Percentiles rank a stretch among this genome's conserved stretches.
Conservation (phyloP, 2,888 invertebrate species). For the Acholoe squamosa region DNA sequence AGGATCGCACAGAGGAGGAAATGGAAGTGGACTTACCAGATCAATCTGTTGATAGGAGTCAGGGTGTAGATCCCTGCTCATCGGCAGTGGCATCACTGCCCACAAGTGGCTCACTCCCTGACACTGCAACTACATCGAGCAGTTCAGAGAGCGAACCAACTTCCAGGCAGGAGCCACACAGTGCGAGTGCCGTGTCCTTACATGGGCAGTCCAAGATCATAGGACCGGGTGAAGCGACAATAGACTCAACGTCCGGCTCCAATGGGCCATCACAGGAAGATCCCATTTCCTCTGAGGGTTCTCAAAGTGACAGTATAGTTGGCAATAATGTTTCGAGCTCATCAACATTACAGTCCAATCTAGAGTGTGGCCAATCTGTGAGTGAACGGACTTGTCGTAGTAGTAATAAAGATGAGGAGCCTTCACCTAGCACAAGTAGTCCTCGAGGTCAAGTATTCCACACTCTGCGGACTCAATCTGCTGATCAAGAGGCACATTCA, state of each 20-base stretch:
- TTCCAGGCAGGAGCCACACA: conserved; percentile 23
- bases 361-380: conserved; percentile 13
- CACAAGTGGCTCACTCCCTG: conserved; percentile 49
- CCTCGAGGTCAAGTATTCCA: conserved; percentile 16
- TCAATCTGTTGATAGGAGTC: conserved; percentile 30
- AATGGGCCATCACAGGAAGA: conserved; percentile 11
- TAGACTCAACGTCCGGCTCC: conserved; percentile 59
- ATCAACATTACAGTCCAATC: conserved; percentile 13
- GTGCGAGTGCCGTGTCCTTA: background rate
- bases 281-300: background rate
- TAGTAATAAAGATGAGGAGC: conserved; percentile 50
- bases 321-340: conserved; percentile 33
- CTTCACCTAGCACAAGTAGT: conserved; percentile 55
- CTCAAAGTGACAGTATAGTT: conserved; percentile 23
- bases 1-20: conserved; percentile 36
- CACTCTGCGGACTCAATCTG: conserved; percentile 38
- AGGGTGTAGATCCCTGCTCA: background rate
- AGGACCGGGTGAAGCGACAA: conserved; percentile 38
- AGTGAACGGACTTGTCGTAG: background rate
- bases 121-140: conserved; percentile 15
- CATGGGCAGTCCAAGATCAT: background rate
- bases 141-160: conserved; percentile 12
- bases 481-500: conserved; percentile 49
- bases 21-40: conserved; percentile 57
- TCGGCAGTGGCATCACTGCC: conserved; percentile 16